Percentiles rank a stretch among this genome's conserved stretches.
phyloP scores from a whole-genome alignment of 2,888 invertebrate genomes.

The Cryptocephalus moraei region DNA sequence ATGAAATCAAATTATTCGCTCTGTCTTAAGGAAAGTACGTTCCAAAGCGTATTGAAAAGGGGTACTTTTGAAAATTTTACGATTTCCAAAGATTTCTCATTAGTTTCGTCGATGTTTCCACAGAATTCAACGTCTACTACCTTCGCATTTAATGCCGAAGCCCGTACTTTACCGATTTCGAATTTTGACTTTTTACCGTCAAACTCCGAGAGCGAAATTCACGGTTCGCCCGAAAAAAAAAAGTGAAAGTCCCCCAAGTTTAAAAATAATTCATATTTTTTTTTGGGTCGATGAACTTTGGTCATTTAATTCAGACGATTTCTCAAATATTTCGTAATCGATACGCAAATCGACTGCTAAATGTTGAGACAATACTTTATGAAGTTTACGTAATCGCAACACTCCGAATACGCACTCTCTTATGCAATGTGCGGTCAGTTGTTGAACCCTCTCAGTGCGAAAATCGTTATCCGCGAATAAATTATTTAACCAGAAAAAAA shows the following conservation, averaged over 20 bases:
- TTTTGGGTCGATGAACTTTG: constrained; percentile 31
- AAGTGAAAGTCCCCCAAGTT: constrained; percentile 35
- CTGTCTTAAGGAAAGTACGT: no score
- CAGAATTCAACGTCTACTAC: no score
- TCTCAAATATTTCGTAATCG: constrained; percentile 29
- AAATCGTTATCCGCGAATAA: constrained; percentile 2
- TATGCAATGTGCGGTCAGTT: constrained; percentile 6
- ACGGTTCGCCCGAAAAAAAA: constrained; percentile 18
- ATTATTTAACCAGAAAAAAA: not conserved
- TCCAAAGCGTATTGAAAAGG: no score
- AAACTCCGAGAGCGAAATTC: no score
- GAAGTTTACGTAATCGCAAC: constrained; percentile 16
- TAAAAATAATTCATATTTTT: constrained; percentile 30
- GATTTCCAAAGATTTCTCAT: no score
- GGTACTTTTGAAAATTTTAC: no score
- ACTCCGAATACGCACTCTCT: constrained; percentile 16
- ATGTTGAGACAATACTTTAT: constrained; percentile 17
- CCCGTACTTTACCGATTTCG: no score
- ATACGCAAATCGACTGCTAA: constrained; percentile 21
- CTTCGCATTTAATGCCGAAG: no score
- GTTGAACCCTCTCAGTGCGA: constrained; percentile 2
- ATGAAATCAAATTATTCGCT: not conserved
- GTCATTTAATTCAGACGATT: constrained; percentile 26
- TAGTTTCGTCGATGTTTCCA: no score
- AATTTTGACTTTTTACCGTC: no score